A percentile compares a stretch with the other conserved stretches of the same genome.
phyloP scores from a whole-genome alignment of 2,113 vertebrate species.

The Periophthalmodon schlosseri region DNA sequence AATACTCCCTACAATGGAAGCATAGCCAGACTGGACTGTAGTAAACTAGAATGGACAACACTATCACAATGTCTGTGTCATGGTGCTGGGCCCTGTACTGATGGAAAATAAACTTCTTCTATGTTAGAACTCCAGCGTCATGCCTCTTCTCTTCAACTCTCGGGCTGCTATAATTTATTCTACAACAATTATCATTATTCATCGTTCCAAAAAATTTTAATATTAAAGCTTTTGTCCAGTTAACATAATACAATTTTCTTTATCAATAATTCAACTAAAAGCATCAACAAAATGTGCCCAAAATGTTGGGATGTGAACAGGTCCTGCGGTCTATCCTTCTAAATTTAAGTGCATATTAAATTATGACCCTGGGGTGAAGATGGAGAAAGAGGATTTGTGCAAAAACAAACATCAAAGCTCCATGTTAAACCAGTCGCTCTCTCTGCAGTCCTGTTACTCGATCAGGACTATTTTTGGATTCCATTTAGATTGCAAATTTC shows the following conservation, averaged over 20 bases:
- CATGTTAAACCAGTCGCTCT: slow-evolving; percentile 40
- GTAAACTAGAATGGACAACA: too few species aligned
- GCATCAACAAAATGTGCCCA: not conserved
- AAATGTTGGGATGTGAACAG: slow-evolving; percentile 9
- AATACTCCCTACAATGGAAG: too few species aligned
- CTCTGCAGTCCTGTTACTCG: slow-evolving; percentile 50
- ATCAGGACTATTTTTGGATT: slow-evolving; percentile 45
- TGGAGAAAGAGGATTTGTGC: slow-evolving; percentile 33
- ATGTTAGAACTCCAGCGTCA: too few species aligned
- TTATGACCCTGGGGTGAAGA: slow-evolving; percentile 34
- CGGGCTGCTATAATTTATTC: too few species aligned
- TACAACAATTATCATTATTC: too few species aligned
- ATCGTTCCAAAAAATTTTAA: too few species aligned
- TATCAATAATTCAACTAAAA: not conserved
- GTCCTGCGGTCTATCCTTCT: slow-evolving; percentile 24
- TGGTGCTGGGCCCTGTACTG: too few species aligned
- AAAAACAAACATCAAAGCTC: slow-evolving; percentile 52
- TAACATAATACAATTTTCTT: not conserved
- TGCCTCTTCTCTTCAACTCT: too few species aligned
- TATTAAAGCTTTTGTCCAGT: too few species aligned
- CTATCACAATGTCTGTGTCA: too few species aligned
- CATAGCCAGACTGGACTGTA: too few species aligned
- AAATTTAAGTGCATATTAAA: slow-evolving; percentile 23
- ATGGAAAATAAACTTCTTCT: too few species aligned
- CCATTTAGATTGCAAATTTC: slow-evolving; percentile 71